Percentiles rank a stretch among this genome's conserved stretches.
phyloP scores from a whole-genome alignment of 2,113 vertebrate species.

The Oceanodroma tethys region DNA sequence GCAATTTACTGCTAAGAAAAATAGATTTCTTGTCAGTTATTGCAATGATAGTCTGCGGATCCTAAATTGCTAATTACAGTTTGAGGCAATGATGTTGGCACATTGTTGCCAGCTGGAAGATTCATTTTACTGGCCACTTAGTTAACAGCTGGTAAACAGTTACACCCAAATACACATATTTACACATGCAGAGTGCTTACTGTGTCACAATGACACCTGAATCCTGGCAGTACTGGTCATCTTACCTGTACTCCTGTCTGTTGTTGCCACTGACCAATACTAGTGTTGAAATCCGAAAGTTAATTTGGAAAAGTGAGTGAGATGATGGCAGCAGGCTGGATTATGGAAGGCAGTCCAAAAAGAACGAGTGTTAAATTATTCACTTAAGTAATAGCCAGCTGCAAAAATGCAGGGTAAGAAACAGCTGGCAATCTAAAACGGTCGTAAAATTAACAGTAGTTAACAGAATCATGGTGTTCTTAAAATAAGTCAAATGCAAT shows the following conservation, averaged over 20 bases:
- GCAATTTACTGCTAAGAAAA: neutral
- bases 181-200: neutral
- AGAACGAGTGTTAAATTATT: neutral
- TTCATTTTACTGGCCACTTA: slow-evolving; percentile 22
- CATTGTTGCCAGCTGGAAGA: neutral
- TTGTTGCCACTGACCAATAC: neutral
- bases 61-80: neutral
- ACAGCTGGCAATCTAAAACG: neutral
- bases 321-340: neutral
- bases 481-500: neutral
- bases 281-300: too few relatives aligned
- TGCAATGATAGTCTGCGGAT: neutral
- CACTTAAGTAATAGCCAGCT: neutral
- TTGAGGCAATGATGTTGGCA: neutral
- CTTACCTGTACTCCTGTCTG: neutral
- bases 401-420: neutral
- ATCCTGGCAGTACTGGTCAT: neutral
- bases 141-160: neutral
- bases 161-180: neutral
- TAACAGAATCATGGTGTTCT: neutral
- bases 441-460: neutral
- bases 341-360: neutral
- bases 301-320: neutral
- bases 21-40: neutral
- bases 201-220: neutral